Evolutionary conservation across 1,140 invertebrate species (phyloP), one percentile per base, ranked within the genome.

Genomic region (Drosophila pseudoobscura): DNA sequence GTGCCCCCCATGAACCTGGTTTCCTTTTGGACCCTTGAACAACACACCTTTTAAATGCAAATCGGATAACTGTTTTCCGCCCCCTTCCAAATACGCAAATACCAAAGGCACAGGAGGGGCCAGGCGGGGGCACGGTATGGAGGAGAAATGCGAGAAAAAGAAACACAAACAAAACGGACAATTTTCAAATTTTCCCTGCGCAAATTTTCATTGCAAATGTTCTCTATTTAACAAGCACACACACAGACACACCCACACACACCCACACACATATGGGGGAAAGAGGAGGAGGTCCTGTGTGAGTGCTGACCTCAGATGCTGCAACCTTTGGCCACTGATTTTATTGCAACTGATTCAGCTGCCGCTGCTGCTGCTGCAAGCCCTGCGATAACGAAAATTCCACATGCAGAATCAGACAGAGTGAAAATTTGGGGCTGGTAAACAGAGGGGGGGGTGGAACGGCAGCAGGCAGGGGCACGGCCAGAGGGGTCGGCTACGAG

Each of bases 311-410:
- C 82, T 87, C 82, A 87, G 82, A 80, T 87, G 82, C 74, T 73
- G 75, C 82, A 85, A 82, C 82, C 82, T 87, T 87, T 87, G 82
- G 82, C 82, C 82, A 88, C 82, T 87, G 82, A 87, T 87, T 87
- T 87, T 87, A 88, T 84, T 84, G 80, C 79, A 82, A 62, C 79
- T 82, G 78, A 64, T 82, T 78, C 80, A 84, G 78, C 74, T 87
- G 78, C 71, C 65, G 69, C 73, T 59, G 74, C 71, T 70, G 75
- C 82, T 82, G 82, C 82, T 83, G 80, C 80, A 84, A 79, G 73
- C 63, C 59, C 60, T 79, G 78, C 83, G 82, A 87, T 87, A 87
- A 87, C 82, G 73, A 80, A 84, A 87, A 87, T 87, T 80, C 63
- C 83, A 87, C 75, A 87, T 82, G 70, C 82, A 70, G 46, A 51